Conservation (phyloP, 2,888 invertebrate species). For the Parnassius glacialis region DNA sequence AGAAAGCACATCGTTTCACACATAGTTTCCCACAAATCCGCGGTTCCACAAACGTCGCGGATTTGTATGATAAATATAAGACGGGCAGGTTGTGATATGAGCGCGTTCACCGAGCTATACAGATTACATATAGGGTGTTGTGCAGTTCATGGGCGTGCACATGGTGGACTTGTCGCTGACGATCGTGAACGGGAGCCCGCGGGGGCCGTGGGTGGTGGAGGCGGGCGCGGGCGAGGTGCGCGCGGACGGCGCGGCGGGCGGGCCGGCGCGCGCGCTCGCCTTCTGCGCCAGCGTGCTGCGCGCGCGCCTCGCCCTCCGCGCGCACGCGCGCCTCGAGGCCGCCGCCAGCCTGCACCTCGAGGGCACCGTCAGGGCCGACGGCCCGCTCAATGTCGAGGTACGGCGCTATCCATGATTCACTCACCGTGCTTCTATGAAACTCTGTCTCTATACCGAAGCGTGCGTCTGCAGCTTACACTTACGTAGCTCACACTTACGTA, state of each 20-base stretch:
- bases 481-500: too few species aligned
- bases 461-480: too few species aligned
- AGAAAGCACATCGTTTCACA: too few species aligned
- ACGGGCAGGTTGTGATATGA: too few species aligned
- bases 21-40: too few species aligned
- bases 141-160: slow-evolving; percentile 92
- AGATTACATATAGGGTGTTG: not conserved
- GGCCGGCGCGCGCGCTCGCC: slow-evolving; percentile 84
- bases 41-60: too few species aligned
- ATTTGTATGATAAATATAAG: too few species aligned
- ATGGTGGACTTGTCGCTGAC: slow-evolving; percentile 85
- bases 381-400: slow-evolving; percentile 92
- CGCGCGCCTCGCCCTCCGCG: slow-evolving; percentile 74
- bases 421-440: too few species aligned
- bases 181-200: slow-evolving; percentile 63
- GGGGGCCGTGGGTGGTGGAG: slow-evolving; percentile 86
- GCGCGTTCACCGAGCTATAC: too few species aligned
- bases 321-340: slow-evolving; percentile 77
- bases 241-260: slow-evolving; percentile 87
- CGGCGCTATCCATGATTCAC: not conserved
- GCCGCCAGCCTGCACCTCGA: slow-evolving; percentile 88
- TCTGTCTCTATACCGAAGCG: too few species aligned
- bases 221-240: slow-evolving; percentile 86
- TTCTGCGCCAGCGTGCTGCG: slow-evolving; percentile 87
- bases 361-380: slow-evolving; percentile 89